Percentiles rank a stretch among this genome's conserved stretches.
phyloP scores from a whole-genome alignment of 2,113 vertebrate species.

The Phalacrocorax pelagicus region DNA sequence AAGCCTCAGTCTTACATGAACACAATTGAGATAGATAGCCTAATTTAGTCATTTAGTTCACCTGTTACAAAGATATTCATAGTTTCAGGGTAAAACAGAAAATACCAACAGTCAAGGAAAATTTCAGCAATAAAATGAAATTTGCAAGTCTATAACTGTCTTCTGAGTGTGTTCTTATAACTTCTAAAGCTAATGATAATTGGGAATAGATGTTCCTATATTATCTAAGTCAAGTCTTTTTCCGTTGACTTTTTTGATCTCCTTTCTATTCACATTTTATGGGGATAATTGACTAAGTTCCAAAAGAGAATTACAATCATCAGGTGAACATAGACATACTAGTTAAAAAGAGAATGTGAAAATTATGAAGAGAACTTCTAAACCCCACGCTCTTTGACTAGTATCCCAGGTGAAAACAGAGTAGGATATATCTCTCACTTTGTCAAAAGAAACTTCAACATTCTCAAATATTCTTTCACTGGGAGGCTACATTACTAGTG shows the following conservation, averaged over 20 bases:
- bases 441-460: neutral
- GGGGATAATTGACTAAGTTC: neutral
- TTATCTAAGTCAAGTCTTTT: neutral
- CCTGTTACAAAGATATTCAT: neutral
- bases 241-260: neutral
- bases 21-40: neutral
- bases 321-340: neutral
- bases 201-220: neutral
- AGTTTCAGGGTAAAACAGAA: neutral
- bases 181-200: neutral
- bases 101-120: neutral
- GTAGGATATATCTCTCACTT: neutral
- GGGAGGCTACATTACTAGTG: neutral
- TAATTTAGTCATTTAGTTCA: neutral
- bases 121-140: neutral
- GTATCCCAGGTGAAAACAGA: neutral
- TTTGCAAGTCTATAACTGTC: neutral
- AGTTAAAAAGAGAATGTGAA: neutral
- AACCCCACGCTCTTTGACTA: neutral
- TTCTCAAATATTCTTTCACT: neutral
- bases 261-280: neutral
- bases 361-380: neutral
- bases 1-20: neutral
- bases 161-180: neutral
- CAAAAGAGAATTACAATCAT: neutral